Conservation (phyloP, 2,888 invertebrate species). For the Pardosa pseudoannulata region DNA sequence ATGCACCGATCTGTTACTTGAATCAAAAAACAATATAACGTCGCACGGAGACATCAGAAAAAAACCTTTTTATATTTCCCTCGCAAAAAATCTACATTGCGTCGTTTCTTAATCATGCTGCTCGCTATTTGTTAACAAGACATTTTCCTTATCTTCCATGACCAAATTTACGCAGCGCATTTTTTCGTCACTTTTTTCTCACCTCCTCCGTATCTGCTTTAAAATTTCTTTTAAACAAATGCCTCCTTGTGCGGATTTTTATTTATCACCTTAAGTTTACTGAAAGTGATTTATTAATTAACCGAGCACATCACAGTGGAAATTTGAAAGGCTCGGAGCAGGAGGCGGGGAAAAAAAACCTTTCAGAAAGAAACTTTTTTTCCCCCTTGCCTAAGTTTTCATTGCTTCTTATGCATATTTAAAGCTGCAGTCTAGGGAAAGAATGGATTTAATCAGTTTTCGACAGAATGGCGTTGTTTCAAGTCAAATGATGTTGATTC, state of each 20-base stretch:
- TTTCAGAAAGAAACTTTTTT: conserved; percentile 49
- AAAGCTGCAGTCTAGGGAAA: conserved; percentile 58
- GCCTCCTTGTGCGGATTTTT: conserved; percentile 46
- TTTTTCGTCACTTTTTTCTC: conserved; percentile 17
- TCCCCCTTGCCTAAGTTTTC: conserved; percentile 25
- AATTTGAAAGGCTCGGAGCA: conserved; percentile 16
- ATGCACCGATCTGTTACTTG: conserved; percentile 20
- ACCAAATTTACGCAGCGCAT: conserved; percentile 24
- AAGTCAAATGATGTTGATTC: conserved; percentile 65
- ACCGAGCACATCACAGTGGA: conserved; percentile 47
- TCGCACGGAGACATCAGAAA: neutral
- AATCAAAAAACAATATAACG: conserved; percentile 26
- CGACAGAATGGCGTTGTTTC: conserved; percentile 61
- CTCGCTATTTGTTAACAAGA: conserved; percentile 32
- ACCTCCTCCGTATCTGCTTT: conserved; percentile 40
- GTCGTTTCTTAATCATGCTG: conserved; percentile 20
- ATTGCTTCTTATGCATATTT: conserved; percentile 69
- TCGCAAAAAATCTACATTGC: neutral
- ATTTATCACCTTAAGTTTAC: conserved; percentile 64
- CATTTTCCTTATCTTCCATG: conserved; percentile 27
- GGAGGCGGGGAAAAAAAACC: conserved; percentile 9
- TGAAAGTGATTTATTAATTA: conserved; percentile 71
- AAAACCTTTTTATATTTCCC: neutral
- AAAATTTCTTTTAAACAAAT: conserved; percentile 29
- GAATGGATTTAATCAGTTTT: conserved; percentile 71